Evolutionary conservation across 2,888 invertebrate genomes (phyloP).

Genomic region (Oligia strigilis): DNA sequence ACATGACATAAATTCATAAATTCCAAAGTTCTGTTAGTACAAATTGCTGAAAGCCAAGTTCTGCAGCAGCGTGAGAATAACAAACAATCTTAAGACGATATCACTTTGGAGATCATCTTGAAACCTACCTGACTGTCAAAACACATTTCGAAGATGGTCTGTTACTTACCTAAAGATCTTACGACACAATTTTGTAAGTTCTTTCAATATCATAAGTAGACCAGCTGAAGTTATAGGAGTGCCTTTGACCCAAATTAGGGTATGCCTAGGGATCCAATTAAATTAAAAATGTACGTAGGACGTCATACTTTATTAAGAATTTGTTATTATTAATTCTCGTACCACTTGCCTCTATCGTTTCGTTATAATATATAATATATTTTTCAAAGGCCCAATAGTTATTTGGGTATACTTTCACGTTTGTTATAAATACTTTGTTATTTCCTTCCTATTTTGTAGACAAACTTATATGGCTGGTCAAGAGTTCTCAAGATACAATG

Average conservation of each 20-base stretch:
- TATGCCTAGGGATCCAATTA: conserved; percentile 34
- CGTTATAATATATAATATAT: not conserved
- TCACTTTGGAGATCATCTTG: conserved; percentile 17
- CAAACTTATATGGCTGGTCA: conserved; percentile 8
- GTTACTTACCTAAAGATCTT: not conserved
- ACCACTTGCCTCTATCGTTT: conserved; percentile 1
- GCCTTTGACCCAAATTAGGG: conserved; percentile 39
- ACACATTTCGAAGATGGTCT: conserved; percentile 34
- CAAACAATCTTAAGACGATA: conserved; percentile 20
- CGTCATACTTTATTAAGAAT: conserved; percentile 2
- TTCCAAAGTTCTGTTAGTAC: conserved; percentile 4
- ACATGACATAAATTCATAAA: not conserved
- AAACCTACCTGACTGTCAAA: conserved; percentile 22
- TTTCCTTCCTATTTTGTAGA: not conserved
- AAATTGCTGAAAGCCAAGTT: conserved; percentile 12
- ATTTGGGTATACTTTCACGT: not conserved
- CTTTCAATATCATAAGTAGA: conserved; percentile 36
- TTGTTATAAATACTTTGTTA: not conserved
- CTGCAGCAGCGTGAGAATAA: not conserved
- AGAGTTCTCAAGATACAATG: conserved; percentile 1
- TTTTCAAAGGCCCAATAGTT: not conserved
- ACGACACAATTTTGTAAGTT: not conserved
- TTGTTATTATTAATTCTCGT: conserved; percentile 17
- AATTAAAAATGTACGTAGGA: conserved; percentile 30
- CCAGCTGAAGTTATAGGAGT: conserved; percentile 16